Evolutionary conservation across 2,797 vertebrate species (phyloP).

Genomic region (Leuciscus waleckii): DNA sequence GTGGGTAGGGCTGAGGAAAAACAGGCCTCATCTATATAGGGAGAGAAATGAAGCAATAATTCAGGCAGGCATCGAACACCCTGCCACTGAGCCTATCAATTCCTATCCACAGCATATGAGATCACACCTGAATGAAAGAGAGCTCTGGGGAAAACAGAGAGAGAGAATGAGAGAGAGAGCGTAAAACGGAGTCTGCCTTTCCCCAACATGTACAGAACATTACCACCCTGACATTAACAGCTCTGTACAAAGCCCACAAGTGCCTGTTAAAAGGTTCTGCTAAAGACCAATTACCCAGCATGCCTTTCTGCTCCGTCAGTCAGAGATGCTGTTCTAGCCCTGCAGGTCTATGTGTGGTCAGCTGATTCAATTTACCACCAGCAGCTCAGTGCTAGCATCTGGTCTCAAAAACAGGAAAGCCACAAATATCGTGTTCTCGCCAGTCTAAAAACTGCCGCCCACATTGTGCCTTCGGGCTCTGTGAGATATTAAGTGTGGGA

Average conservation of each 20-base stretch:
- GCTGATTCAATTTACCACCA: conserved; percentile 52
- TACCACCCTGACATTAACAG: conserved; percentile 86
- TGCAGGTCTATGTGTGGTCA: conserved; percentile 55
- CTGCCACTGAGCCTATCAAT: conserved; percentile 92
- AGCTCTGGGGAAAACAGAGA: conserved; percentile 64
- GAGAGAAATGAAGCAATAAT: conserved; percentile 99
- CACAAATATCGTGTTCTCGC: conserved; percentile 8
- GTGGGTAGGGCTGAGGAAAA: conserved; percentile 72
- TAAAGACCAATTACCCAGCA: conserved; percentile 65
- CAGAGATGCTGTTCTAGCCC: conserved; percentile 45
- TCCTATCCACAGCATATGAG: conserved; percentile 76
- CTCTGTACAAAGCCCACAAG: conserved; percentile 88
- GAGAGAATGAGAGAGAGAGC: conserved; percentile 59
- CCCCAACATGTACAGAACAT: conserved; percentile 75
- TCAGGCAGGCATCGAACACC: conserved; percentile 92
- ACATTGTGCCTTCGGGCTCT: conserved; percentile 27
- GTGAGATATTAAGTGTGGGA: conserved; percentile 14
- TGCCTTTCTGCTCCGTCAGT: conserved; percentile 55
- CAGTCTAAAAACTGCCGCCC: conserved; percentile 36
- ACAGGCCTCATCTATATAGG: conserved; percentile 93
- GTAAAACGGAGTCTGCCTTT: conserved; percentile 45
- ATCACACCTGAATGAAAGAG: conserved; percentile 80
- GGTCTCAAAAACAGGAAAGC: conserved; percentile 28
- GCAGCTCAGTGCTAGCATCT: conserved; percentile 41
- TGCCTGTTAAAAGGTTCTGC: conserved; percentile 81